Conservation (phyloP, 2,113 vertebrate species). For the Glaucidium brasilianum region DNA sequence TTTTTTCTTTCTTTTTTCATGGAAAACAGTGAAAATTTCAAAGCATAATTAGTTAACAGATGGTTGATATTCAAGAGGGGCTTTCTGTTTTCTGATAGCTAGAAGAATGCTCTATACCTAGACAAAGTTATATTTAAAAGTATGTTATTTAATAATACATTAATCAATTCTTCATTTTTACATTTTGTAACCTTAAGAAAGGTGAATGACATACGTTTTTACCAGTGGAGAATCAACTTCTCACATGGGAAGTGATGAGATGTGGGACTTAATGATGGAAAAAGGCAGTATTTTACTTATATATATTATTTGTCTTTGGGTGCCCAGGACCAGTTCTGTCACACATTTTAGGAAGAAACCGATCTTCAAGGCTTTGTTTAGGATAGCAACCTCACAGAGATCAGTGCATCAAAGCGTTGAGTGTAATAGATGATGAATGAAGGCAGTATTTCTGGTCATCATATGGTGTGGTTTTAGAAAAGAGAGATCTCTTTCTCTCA, state of each 20-base stretch:
- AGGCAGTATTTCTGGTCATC: background rate
- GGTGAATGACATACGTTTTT: background rate
- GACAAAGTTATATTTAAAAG: background rate
- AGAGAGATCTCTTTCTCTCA: background rate
- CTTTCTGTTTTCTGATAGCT: background rate
- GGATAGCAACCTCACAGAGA: background rate
- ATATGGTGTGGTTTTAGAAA: background rate
- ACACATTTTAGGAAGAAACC: background rate
- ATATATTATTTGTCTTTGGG: background rate
- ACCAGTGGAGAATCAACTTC: background rate
- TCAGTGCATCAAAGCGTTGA: background rate
- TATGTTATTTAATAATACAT: background rate
- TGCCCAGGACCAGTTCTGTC: background rate
- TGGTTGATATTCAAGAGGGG: background rate
- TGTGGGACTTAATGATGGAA: background rate
- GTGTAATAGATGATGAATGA: background rate
- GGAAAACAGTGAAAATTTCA: background rate
- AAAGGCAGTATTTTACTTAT: background rate
- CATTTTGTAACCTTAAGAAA: background rate
- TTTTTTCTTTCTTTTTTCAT: too few species aligned
- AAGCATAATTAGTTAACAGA: background rate
- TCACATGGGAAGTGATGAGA: background rate
- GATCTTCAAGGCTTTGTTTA: background rate
- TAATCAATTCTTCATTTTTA: background rate
- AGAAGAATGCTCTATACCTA: background rate